Conservation (phyloP, 2,888 invertebrate species). For the Chymomyza procnemis region DNA sequence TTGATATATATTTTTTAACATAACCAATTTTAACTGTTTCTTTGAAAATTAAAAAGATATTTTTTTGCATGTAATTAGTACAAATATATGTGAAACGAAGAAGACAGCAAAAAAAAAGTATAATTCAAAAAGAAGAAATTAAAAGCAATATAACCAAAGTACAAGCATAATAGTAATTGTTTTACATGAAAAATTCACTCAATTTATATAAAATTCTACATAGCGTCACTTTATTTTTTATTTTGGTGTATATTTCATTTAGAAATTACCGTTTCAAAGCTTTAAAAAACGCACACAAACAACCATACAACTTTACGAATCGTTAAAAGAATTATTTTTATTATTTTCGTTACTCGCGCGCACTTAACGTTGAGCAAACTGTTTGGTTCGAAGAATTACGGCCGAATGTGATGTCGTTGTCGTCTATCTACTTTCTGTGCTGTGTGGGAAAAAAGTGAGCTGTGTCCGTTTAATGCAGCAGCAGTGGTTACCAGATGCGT, state of each 20-base stretch:
- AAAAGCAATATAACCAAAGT: background rate
- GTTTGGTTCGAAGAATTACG: background rate
- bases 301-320: background rate
- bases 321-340: background rate
- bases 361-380: background rate
- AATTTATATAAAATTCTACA: background rate
- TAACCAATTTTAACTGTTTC: background rate
- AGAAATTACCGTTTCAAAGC: background rate
- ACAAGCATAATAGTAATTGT: background rate
- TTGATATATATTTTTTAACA: background rate
- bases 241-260: background rate
- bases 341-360: too few species aligned
- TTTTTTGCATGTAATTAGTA: too few species aligned
- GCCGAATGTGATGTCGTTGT: background rate
- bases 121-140: background rate
- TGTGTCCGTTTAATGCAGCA: too few species aligned
- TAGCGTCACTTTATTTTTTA: background rate
- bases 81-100: background rate
- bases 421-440: background rate
- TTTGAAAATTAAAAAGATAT: background rate
- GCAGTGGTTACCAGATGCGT: too few species aligned
- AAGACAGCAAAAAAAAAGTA: background rate
- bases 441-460: too few species aligned
- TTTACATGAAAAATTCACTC: background rate
- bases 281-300: background rate